Base-by-base conservation (phyloP, 2,113 vertebrate species). In the Uria aalge region DNA sequence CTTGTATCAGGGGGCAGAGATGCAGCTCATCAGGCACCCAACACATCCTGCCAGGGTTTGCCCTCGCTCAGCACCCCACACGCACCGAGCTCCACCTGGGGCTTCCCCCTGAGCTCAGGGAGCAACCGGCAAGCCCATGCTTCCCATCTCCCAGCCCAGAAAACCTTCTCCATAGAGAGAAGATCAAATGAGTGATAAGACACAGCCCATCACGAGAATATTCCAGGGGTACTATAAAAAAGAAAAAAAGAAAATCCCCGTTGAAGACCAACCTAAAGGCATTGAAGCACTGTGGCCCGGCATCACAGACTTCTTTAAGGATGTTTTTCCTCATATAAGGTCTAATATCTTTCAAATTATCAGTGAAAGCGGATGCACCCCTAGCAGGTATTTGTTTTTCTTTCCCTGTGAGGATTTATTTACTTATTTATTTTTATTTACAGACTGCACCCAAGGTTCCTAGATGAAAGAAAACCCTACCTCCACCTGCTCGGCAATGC, bases 61-160 rank as follows among this genome's bases (percentile, higher is more conserved):
- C 30, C 34, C 15, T 80, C n/a, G 9, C 50, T 67, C 50, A 79
- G 75, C 30, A 56, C 5, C 48, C 60, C 69, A 19, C 20, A 14
- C 17, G 34, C 34, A 3, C 32, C 10, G 7, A 45, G 21, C 15
- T 57, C 2, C 0, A 15, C 8, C 2, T 3, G 15, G 5, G 10
- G 29, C 32, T 91, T 67, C 67, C 29, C n/a, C 12, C 24, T n/a
- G 36, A 69, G 45, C 32, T 92, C 73, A 64, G 22, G 55, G 41
- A 84, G 56, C n/a, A 55, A 19, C 43, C 34, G 15, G 12, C 23
- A 88, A 90, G 14, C 14, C 56, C 5, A 0, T 41, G 45, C 11
- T 47, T 72, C 71, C 36, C 30, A 30, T 6, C 45, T 22, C 48
- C 36, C 63, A 91, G 27, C 13, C 53, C 79, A 72, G 12, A 3